Evolutionary conservation across 2,797 vertebrate genomes (phyloP).

Genomic region (Limosa lapponica): DNA sequence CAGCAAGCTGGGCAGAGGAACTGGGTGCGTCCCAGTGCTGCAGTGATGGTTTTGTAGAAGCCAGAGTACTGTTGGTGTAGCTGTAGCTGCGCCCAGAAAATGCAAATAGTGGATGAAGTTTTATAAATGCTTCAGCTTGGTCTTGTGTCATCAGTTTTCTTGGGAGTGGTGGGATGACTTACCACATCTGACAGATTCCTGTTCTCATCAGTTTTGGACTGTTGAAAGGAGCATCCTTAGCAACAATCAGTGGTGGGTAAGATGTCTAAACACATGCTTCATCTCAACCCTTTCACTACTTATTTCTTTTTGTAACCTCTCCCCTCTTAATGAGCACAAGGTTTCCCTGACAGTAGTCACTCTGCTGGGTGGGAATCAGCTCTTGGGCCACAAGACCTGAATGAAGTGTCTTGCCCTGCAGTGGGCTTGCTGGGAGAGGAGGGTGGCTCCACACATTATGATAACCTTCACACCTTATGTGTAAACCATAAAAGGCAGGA

Average conservation of each 20-base stretch:
- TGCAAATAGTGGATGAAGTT: neutral
- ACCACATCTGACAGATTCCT: neutral
- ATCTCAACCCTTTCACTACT: neutral
- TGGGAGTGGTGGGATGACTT: neutral
- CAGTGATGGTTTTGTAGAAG: neutral
- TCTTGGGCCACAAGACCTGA: neutral
- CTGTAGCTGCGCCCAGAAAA: neutral
- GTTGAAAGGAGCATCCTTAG: neutral
- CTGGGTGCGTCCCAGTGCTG: rapidly evolving
- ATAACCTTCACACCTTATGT: neutral
- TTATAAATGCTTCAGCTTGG: neutral
- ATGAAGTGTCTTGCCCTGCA: neutral
- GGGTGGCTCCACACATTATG: neutral
- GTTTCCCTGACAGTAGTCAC: neutral
- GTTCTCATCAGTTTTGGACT: neutral
- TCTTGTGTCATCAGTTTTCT: neutral
- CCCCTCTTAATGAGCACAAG: rapidly evolving
- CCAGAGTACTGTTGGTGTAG: neutral
- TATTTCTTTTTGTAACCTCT: neutral
- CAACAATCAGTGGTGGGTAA: neutral
- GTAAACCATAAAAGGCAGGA: neutral
- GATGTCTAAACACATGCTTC: neutral
- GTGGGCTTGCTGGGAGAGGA: neutral
- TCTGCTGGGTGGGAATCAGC: neutral
- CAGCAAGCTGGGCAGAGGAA: neutral